Evolutionary conservation across 2,113 vertebrate species (phyloP).

Genomic region (Scortum barcoo): DNA sequence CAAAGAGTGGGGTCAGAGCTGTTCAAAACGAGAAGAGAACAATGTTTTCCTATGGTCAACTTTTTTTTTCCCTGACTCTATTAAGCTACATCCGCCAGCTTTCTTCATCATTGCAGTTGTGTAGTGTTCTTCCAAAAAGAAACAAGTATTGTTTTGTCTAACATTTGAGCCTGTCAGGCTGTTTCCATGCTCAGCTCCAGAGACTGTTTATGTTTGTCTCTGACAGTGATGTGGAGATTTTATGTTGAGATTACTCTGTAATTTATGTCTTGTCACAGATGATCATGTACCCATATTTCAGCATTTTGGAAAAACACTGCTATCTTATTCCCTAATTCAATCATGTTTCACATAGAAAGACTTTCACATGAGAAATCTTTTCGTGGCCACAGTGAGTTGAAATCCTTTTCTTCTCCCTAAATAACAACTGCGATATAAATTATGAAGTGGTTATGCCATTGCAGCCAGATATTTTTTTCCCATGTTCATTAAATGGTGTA

Average conservation of each 20-base stretch:
- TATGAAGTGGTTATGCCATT: slow-evolving; percentile 75
- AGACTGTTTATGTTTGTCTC: slow-evolving; percentile 67
- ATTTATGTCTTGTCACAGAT: slow-evolving; percentile 64
- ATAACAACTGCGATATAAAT: slow-evolving; percentile 81
- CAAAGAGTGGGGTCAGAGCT: slow-evolving; percentile 50
- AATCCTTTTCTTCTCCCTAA: slow-evolving; percentile 41
- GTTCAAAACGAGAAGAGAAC: slow-evolving; percentile 45
- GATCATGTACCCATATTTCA: slow-evolving; percentile 49
- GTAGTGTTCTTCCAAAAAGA: slow-evolving; percentile 47
- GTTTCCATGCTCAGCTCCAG: slow-evolving; percentile 59
- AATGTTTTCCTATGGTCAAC: slow-evolving; percentile 51
- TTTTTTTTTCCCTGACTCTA: slow-evolving; percentile 17
- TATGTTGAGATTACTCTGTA: slow-evolving; percentile 46
- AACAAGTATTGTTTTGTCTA: slow-evolving; percentile 65
- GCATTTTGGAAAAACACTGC: slow-evolving; percentile 45
- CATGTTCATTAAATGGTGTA: slow-evolving; percentile 85
- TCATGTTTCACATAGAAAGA: slow-evolving; percentile 56
- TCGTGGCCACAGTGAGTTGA: slow-evolving; percentile 65
- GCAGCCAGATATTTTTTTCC: slow-evolving; percentile 83
- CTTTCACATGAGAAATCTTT: slow-evolving; percentile 80
- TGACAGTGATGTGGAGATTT: slow-evolving; percentile 54
- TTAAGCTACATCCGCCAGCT: slow-evolving; percentile 52
- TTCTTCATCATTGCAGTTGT: slow-evolving; percentile 45
- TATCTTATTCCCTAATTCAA: slow-evolving; percentile 59
- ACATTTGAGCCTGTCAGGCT: slow-evolving; percentile 33